Evolutionary conservation across 2,797 vertebrate species (phyloP).

Genomic region (Rhinatrema bivittatum): DNA sequence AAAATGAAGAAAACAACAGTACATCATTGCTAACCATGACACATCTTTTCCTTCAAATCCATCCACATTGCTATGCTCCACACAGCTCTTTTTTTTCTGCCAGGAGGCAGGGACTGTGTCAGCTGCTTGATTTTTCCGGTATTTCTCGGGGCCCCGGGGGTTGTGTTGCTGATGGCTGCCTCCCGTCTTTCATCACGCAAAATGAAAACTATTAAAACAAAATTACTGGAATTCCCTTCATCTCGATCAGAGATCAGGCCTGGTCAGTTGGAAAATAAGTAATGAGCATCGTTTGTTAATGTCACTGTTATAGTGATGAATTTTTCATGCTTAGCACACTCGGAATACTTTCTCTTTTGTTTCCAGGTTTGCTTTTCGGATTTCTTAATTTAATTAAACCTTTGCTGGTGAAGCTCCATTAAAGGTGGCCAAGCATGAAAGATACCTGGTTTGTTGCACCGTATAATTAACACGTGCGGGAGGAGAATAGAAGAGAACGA

Average conservation of each 20-base stretch:
- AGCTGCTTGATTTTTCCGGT: no score
- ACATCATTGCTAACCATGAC: no score
- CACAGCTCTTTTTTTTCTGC: no score
- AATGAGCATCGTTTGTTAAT: slow-evolving; percentile 69
- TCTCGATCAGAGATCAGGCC: slow-evolving; percentile 46
- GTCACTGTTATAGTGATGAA: slow-evolving; percentile 45
- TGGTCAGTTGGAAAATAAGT: slow-evolving; percentile 61
- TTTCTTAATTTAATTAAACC: slow-evolving; percentile 69
- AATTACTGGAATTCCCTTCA: slow-evolving; percentile 36
- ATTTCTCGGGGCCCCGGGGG: no score
- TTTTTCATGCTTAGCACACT: slow-evolving; percentile 34
- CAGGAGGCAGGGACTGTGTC: no score
- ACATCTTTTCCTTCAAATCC: no score
- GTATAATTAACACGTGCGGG: slow-evolving; percentile 38
- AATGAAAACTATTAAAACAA: slow-evolving; percentile 37
- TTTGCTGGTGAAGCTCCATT: slow-evolving; percentile 49
- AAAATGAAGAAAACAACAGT: no score
- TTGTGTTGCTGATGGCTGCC: slow-evolving; percentile 15
- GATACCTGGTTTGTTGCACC: slow-evolving; percentile 47
- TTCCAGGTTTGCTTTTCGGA: slow-evolving; percentile 34
- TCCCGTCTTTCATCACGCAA: slow-evolving; percentile 35
- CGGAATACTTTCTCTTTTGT: slow-evolving; percentile 32
- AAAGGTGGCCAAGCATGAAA: slow-evolving; percentile 49
- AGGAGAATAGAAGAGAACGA: neutral
- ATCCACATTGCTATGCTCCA: no score